Evolutionary conservation across 2,888 invertebrate species (phyloP), one percentile per base, ranked within the genome.

Genomic region (Zaprionus obscuricornis): DNA sequence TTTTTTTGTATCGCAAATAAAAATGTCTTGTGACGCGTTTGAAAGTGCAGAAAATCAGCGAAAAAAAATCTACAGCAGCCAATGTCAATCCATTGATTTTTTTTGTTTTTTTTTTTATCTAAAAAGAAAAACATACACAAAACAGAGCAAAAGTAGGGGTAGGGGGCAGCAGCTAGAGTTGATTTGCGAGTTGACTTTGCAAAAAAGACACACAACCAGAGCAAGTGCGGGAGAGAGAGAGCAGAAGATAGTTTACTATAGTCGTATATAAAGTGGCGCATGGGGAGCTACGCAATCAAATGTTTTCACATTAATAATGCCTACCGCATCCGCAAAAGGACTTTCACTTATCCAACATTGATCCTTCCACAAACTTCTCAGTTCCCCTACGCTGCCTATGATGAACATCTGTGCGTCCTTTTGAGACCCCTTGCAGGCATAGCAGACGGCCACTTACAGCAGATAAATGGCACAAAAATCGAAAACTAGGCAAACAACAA

Each of bases 71-170:
- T 33, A 24, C 63, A 65, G 70, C 73, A 66, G 73, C 78, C 78
- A 81, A 57, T 60, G 58, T 22, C 75, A 81, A 83, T 84, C 75
- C 75, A 84, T 81, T 81, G 84, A 84, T 84, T 81, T 84, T 82
- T 69, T 60, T 66, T 56, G 18, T 7, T 8, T 10, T 6, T 10
- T n/a, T n/a, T n/a, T n/a, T n/a, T n/a, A n/a, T n/a, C n/a, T 18
- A 29, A 37, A 17, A 16, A 31, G 8, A 45, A 22, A 27, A n/a
- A 39, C 11, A 27, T 1, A 34, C 24, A 24, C 11, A 31, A n/a
- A n/a, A n/a, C 2, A 22, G 18, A 27, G 45, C 7, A 43, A 1
- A 8, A 11, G 27, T 16, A 26, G 29, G 36, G 17, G 7, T 11
- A 5, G 2, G 4, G 14, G 20, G 27, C 13, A 31, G 13, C 31